Evolutionary conservation across 2,888 invertebrate genomes (phyloP).

Genomic region (Smittia aterrima): DNA sequence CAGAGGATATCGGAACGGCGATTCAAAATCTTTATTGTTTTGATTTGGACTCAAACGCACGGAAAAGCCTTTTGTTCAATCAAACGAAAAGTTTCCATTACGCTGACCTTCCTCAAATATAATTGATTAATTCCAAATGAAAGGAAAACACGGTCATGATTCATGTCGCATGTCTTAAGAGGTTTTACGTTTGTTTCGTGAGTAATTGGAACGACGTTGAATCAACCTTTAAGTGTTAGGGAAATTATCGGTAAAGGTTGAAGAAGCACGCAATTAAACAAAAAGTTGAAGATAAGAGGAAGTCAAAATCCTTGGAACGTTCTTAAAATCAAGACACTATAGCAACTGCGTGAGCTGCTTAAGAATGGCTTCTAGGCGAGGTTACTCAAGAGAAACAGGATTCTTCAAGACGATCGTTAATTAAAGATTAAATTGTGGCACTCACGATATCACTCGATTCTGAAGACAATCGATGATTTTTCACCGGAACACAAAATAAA

Average conservation of each 20-base stretch:
- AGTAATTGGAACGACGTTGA: background rate
- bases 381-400: background rate
- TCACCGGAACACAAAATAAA: conserved; percentile 29
- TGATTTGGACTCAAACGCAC: no score
- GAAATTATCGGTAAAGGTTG: background rate
- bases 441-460: conserved; percentile 25
- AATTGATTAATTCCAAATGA: conserved; percentile 19
- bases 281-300: background rate
- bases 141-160: conserved; percentile 13
- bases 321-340: background rate
- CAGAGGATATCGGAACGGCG: no score
- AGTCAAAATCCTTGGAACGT: background rate
- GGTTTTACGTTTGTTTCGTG: background rate
- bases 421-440: background rate
- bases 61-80: no score
- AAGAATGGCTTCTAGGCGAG: background rate
- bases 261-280: background rate
- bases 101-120: conserved; percentile 16
- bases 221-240: conserved; percentile 1
- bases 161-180: conserved; percentile 15
- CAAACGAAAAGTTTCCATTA: background rate
- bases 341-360: background rate
- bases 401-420: background rate
- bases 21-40: no score
- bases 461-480: conserved; percentile 22